Percentiles rank a stretch among this genome's conserved stretches.
Conservation (phyloP, 2,113 vertebrate species). For the Tamias sibiricus region DNA sequence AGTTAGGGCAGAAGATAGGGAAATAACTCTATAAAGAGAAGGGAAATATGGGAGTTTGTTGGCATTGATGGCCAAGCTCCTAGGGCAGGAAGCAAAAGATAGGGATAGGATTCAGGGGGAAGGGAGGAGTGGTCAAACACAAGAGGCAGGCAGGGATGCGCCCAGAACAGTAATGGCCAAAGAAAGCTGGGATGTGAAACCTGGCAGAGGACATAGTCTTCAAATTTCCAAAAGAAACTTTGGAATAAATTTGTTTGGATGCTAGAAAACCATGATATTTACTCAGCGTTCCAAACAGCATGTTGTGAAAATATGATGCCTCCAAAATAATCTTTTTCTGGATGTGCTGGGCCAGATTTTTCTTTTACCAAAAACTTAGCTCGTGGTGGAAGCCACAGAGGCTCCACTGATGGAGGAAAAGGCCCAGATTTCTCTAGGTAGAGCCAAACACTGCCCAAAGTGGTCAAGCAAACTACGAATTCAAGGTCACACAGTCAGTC, state of each 20-base stretch:
- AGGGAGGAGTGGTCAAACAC: neutral
- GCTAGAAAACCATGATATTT: conserved; percentile 64
- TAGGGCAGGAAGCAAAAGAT: neutral
- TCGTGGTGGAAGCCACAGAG: neutral
- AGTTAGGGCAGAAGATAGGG: neutral
- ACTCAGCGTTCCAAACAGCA: conserved; percentile 37
- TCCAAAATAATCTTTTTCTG: conserved; percentile 51
- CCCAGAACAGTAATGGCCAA: neutral
- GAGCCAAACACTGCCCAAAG: neutral
- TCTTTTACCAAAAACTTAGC: conserved; percentile 50
- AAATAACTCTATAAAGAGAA: neutral
- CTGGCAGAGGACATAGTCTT: conserved; percentile 6
- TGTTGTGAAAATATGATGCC: conserved; percentile 50
- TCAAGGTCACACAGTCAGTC: neutral
- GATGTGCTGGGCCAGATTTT: neutral
- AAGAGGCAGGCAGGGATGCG: neutral
- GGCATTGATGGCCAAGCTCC: neutral
- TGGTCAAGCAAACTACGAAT: neutral
- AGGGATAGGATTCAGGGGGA: neutral
- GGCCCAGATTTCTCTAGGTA: neutral
- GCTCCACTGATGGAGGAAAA: neutral
- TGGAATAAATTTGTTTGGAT: conserved; percentile 69
- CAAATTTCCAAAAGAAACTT: conserved; percentile 70
- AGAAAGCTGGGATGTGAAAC: conserved; percentile 25
- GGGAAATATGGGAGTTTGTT: neutral